These are phyloP conservation scores for Candidula unifasciata DNA, from an alignment of 2,888 invertebrate species.

Conservation along the genomic window DNA sequence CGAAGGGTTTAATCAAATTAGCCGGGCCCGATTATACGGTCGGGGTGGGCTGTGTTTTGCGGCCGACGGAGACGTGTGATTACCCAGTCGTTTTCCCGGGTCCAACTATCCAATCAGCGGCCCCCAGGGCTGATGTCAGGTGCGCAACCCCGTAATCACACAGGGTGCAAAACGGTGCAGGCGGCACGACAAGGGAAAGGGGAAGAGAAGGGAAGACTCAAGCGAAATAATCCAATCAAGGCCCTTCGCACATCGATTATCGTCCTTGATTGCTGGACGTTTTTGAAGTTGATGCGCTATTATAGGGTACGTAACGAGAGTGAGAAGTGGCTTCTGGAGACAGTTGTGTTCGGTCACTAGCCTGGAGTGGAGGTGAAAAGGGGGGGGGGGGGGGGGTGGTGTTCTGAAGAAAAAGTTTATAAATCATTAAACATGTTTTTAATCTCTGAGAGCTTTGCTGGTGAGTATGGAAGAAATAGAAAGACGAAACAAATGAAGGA, in stretches of 20 bases:
- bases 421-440: too few species aligned
- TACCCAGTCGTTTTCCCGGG: constrained; percentile 40
- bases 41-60: constrained; percentile 39
- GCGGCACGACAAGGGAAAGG: not conserved
- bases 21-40: constrained; percentile 29
- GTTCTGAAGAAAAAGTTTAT: too few species aligned
- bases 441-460: too few species aligned
- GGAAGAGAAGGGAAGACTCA: constrained; percentile 6
- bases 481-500: too few species aligned
- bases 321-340: constrained; percentile 6
- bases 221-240: constrained; percentile 46
- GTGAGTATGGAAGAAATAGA: too few species aligned
- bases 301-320: constrained; percentile 37
- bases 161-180: constrained; percentile 39
- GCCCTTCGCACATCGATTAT: constrained; percentile 43
- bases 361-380: not conserved
- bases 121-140: constrained; percentile 38
- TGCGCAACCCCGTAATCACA: constrained; percentile 40
- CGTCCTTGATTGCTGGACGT: constrained; percentile 40
- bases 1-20: constrained; percentile 47
- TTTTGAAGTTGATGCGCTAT: constrained; percentile 38
- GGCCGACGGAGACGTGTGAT: constrained; percentile 30
- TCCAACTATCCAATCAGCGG: constrained; percentile 44
- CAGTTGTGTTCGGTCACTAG: constrained; percentile 2
- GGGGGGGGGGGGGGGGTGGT: not conserved